phyloP scores from a whole-genome alignment of 2,797 vertebrate species.

The Allobates femoralis region DNA sequence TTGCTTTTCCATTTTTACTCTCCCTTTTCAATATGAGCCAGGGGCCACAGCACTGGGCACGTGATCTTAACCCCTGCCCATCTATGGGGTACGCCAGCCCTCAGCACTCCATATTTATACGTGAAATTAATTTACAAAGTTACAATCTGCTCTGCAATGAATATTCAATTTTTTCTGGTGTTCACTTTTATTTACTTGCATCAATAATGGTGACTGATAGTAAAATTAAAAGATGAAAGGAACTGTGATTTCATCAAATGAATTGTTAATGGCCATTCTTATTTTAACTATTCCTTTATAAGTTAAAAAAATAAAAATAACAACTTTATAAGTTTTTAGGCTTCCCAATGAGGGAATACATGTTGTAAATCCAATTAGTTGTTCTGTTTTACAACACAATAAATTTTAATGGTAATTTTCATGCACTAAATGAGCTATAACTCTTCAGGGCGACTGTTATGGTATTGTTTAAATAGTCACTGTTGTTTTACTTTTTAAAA shows the following conservation, averaged over 20 bases:
- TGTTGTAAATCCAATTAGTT: not conserved
- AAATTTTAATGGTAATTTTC: not conserved
- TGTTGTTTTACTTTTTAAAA: too few species aligned
- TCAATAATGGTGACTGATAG: not conserved
- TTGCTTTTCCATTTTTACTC: too few species aligned
- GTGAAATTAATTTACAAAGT: not conserved
- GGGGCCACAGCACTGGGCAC: too few species aligned
- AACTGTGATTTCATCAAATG: not conserved
- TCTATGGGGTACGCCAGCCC: too few species aligned
- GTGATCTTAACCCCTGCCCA: too few species aligned
- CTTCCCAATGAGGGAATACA: not conserved
- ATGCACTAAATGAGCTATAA: too few species aligned
- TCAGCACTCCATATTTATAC: too few species aligned
- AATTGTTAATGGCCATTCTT: not conserved
- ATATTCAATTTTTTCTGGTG: constrained; percentile 16
- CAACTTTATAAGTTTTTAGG: not conserved
- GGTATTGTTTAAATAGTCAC: too few species aligned
- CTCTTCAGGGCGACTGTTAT: too few species aligned
- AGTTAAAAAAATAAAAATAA: not conserved
- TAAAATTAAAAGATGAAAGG: constrained; percentile 12
- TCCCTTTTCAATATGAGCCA: too few species aligned
- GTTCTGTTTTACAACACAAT: not conserved
- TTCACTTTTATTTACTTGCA: not conserved
- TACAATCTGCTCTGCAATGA: not conserved
- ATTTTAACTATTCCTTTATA: not conserved